These are phyloP conservation scores for Oreohelix idahoensis DNA, from an alignment of 1,140 invertebrate species.

Conservation along the genomic window DNA sequence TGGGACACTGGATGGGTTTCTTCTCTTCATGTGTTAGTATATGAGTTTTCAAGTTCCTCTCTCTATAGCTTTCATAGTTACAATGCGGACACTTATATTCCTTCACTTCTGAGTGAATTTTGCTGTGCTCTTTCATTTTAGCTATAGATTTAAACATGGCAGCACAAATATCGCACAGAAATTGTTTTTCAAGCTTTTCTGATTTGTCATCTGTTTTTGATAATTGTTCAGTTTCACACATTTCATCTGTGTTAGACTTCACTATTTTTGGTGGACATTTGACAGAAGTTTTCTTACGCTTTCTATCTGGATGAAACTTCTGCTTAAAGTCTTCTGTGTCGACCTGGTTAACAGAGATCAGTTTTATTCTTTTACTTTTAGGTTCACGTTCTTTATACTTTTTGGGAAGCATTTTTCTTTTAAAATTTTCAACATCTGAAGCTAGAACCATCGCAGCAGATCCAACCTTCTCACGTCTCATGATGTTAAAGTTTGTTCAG, in stretches of 20 bases:
- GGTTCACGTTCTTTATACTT: neutral
- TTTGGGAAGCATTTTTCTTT: constrained; percentile 3
- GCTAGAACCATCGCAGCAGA: neutral
- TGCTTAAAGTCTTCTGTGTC: constrained; percentile 15
- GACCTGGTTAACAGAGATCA: neutral
- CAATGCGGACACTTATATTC: constrained; percentile 14
- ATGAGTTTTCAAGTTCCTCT: constrained; percentile 22
- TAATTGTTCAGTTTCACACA: neutral
- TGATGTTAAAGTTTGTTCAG: too few species aligned
- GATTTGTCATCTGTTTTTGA: neutral
- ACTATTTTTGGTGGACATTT: neutral
- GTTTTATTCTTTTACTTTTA: neutral
- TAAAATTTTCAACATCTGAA: constrained; percentile 11
- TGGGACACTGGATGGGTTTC: constrained; percentile 25
- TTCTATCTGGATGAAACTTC: constrained; percentile 14
- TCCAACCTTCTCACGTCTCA: neutral
- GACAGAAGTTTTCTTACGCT: neutral
- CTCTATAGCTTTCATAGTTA: constrained; percentile 14
- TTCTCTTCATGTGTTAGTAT: constrained; percentile 2
- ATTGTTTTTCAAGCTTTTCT: neutral
- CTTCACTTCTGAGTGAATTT: constrained; percentile 5
- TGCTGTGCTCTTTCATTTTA: constrained; percentile 24
- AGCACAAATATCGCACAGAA: constrained; percentile 13
- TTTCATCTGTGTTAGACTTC: neutral
- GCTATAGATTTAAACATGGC: neutral